These are phyloP conservation scores for Odontamblyopus lacepedii DNA, from an alignment of 2,797 vertebrate species.

Conservation along the genomic window DNA sequence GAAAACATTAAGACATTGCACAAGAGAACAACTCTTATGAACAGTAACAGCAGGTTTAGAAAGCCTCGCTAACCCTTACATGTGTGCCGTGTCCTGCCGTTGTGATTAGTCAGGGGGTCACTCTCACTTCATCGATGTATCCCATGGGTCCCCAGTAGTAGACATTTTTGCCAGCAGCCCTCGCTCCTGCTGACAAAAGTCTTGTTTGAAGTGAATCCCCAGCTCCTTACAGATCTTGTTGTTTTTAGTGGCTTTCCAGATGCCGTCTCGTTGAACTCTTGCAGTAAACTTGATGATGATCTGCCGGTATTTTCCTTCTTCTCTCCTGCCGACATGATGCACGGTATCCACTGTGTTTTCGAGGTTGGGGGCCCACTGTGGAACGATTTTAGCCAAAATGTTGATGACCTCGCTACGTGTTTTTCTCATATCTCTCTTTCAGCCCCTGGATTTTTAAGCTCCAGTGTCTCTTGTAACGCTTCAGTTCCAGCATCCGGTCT, in stretches of 20 bases:
- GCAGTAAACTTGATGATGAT: too few species aligned
- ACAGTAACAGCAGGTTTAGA: too few species aligned
- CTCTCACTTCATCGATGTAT: background rate
- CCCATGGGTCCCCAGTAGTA: background rate
- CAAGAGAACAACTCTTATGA: too few species aligned
- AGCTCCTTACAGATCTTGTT: background rate
- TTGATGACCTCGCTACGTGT: background rate
- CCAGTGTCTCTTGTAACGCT: too few species aligned
- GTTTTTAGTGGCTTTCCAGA: background rate
- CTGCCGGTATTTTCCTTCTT: too few species aligned
- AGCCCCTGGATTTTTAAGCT: background rate
- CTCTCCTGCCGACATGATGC: background rate
- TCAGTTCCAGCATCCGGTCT: background rate
- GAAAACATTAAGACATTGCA: too few species aligned
- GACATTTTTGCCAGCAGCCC: background rate
- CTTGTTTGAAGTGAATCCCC: background rate
- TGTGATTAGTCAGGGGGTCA: background rate
- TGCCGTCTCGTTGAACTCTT: background rate
- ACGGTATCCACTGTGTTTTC: background rate
- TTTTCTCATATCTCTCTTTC: background rate
- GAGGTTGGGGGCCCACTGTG: background rate
- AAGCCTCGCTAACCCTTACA: too few species aligned
- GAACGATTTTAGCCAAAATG: background rate
- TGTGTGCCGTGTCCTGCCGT: too few species aligned
- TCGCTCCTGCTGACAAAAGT: background rate